A percentile compares a stretch with the other conserved stretches of the same genome.
Conservation (phyloP, 2,888 invertebrate genomes). For the Macroteleia sp. region DNA sequence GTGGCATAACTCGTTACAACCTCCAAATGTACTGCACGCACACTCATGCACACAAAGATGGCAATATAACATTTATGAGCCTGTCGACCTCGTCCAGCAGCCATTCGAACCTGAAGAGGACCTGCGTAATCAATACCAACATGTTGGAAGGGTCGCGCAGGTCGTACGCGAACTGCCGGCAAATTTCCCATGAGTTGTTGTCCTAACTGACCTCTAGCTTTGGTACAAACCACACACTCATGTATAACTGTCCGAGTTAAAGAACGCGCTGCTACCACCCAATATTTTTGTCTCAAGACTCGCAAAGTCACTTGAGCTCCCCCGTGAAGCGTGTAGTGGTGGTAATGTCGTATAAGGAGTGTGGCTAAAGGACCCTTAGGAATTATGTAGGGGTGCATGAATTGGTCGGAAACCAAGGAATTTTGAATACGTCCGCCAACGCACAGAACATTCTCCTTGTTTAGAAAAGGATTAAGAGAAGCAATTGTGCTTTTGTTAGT, state of each 20-base stretch:
- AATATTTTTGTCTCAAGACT: background rate
- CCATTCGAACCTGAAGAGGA: background rate
- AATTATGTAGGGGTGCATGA: background rate
- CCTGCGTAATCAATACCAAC: background rate
- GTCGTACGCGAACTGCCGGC: background rate
- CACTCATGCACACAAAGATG: no score
- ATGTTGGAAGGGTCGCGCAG: background rate
- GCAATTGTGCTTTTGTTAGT: no score
- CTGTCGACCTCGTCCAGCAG: background rate
- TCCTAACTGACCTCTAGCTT: background rate
- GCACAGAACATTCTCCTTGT: no score
- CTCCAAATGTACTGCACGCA: no score
- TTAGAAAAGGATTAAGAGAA: no score
- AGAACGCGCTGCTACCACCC: background rate
- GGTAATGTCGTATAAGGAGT: background rate
- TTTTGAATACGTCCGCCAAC: no score
- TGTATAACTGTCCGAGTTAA: background rate
- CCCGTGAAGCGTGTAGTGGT: background rate
- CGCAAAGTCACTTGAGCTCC: conserved; percentile 5
- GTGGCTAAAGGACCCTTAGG: background rate
- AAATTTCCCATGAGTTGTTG: background rate
- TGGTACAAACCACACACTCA: background rate
- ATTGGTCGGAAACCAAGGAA: no score
- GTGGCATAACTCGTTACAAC: no score
- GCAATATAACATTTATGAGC: no score